Evolutionary conservation across 2,888 invertebrate species (phyloP).

Genomic region (Spicauda simplicius): DNA sequence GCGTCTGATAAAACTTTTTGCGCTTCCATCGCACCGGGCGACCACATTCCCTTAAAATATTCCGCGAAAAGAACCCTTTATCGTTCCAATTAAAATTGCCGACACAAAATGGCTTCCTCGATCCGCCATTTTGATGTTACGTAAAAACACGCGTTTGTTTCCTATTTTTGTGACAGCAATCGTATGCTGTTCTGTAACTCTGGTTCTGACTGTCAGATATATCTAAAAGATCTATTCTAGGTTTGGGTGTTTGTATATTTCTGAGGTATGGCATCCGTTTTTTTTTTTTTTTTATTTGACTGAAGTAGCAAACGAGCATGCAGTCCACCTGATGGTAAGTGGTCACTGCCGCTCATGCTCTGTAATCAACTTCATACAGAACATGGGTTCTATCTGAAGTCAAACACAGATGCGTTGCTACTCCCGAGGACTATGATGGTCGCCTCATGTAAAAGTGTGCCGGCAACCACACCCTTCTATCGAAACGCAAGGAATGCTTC

Average conservation of each 20-base stretch:
- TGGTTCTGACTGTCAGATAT: neutral
- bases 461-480: too few relatives aligned
- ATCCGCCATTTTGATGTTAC: constrained; percentile 69
- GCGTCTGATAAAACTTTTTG: constrained; percentile 64
- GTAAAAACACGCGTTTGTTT: constrained; percentile 51
- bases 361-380: too few relatives aligned
- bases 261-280: too few relatives aligned
- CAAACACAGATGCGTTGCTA: too few relatives aligned
- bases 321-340: too few relatives aligned
- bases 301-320: too few relatives aligned
- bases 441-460: too few relatives aligned
- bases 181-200: neutral
- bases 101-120: constrained; percentile 75
- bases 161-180: constrained; percentile 11
- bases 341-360: too few relatives aligned
- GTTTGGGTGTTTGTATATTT: neutral
- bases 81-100: constrained; percentile 80
- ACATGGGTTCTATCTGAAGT: too few relatives aligned
- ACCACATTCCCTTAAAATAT: constrained; percentile 57
- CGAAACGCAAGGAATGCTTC: too few relatives aligned
- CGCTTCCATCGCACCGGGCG: constrained; percentile 43
- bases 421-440: too few relatives aligned
- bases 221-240: neutral
- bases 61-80: constrained; percentile 66
- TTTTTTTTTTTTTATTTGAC: too few relatives aligned